Base-by-base conservation (phyloP, 2,888 invertebrate species). In the Polyploca ridens region DNA sequence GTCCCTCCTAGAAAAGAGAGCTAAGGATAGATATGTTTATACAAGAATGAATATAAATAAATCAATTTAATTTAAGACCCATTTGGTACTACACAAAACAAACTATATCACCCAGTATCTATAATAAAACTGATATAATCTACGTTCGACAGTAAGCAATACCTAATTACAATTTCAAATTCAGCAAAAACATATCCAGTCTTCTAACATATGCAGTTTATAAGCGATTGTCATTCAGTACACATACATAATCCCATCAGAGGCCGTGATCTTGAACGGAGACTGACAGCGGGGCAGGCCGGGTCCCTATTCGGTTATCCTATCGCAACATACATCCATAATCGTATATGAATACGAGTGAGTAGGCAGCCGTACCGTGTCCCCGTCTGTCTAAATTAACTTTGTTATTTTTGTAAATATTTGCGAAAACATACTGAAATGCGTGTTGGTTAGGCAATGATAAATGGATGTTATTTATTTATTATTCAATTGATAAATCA, bases 231-330 rank as follows among this genome's bases (percentile, higher is more conserved):
- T 84, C 84, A 90, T 90, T 89, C 90, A 77, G 76, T 73, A 80
- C 88, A 87, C 90, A 88, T 86, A 86, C 86, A 84, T 88, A 90
- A 90, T 90, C 87, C 85, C 80, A 76, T 70, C 77, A 84, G 83
- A 86, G 88, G 85, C 86, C 89, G 77, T 90, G 90, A 90, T 90
- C 90, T 91, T 90, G 85, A 87, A 85, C 86, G 82, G 69, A 69
- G 81, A 82, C 77, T 87, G 86, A 86, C 85, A 84, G 78, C 82
- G 75, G 77, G 66, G 75, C 78, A 58, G 63, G 68, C 72, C 71
- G 77, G 77, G 76, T 74, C 78, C 82, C 75, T 87, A 88, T 88
- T 90, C 86, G 59, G 58, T 19, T 16, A 41, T 58, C 59, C 60
- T 66, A 69, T 74, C 73, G 73, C 73, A 71, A 76, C 79, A 76